A percentile compares a stretch with the other conserved stretches of the same genome.
Evolutionary conservation across 1,140 invertebrate species (phyloP).

Genomic region (Drosophila orosa): DNA sequence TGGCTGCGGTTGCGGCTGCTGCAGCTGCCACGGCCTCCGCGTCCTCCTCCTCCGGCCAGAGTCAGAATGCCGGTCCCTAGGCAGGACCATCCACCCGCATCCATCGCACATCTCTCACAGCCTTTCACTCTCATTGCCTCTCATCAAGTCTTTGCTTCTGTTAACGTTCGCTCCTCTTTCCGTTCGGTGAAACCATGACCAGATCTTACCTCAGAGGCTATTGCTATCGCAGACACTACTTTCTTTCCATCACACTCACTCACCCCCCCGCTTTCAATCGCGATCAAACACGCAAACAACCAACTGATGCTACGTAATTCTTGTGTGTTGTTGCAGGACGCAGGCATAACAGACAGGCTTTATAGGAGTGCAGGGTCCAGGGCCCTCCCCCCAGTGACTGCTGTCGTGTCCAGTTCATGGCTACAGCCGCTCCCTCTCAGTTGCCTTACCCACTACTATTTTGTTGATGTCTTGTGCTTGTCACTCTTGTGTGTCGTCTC

Average conservation of each 20-base stretch:
- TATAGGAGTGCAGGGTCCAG: constrained; percentile 30
- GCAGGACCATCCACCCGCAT: constrained; percentile 12
- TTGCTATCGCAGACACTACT: constrained; percentile 4
- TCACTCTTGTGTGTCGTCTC: constrained; percentile 16
- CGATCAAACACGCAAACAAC: constrained; percentile 3
- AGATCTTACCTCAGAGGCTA: constrained; percentile 37
- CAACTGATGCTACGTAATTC: constrained; percentile 36
- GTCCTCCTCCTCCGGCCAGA: constrained; percentile 51
- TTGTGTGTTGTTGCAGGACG: constrained; percentile 71
- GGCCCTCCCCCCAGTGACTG: constrained; percentile 6
- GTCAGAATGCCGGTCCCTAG: constrained; percentile 60
- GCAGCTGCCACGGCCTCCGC: constrained; percentile 62
- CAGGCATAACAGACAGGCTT: constrained; percentile 47
- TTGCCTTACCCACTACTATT: constrained; percentile 7
- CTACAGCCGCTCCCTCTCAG: constrained; percentile 21
- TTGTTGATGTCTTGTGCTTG: constrained; percentile 7
- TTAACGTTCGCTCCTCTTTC: constrained; percentile 1
- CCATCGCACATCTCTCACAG: constrained; percentile 11
- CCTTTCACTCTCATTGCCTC: background rate
- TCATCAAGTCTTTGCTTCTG: constrained; percentile 5
- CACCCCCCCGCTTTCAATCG: background rate
- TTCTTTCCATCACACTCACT: constrained; percentile 2
- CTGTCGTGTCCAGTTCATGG: constrained; percentile 10
- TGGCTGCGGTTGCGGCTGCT: constrained; percentile 71
- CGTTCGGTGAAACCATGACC: background rate